Conservation (phyloP, 2,113 vertebrate genomes). For the Naja naja region DNA sequence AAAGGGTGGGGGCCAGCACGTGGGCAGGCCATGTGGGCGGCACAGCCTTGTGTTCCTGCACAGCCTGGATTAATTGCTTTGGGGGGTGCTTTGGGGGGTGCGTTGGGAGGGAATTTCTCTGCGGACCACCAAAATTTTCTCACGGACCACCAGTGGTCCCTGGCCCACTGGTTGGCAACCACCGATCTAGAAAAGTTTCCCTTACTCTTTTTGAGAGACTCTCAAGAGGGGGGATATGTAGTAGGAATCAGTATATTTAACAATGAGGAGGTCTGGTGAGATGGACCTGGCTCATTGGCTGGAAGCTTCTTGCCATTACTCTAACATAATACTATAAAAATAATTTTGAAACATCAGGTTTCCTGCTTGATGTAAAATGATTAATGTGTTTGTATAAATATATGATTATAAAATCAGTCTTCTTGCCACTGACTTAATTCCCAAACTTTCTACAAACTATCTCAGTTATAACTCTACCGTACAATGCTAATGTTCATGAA, state of each 20-base stretch:
- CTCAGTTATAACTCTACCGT: constrained; percentile 1
- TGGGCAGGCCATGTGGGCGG: too few relatives aligned
- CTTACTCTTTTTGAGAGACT: not conserved
- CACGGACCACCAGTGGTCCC: too few relatives aligned
- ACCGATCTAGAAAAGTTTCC: not conserved
- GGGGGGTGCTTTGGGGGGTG: too few relatives aligned
- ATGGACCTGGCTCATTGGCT: not conserved
- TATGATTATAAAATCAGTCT: not conserved
- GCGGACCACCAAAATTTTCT: too few relatives aligned
- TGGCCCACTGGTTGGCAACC: too few relatives aligned
- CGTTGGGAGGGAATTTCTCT: too few relatives aligned
- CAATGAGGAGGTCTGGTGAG: not conserved
- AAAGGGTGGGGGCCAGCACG: too few relatives aligned
- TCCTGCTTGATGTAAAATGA: not conserved
- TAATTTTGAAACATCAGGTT: not conserved
- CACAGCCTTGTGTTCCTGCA: too few relatives aligned
- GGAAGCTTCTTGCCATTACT: not conserved
- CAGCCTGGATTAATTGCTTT: too few relatives aligned
- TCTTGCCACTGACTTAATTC: not conserved
- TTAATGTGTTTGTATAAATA: not conserved
- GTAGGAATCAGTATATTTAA: not conserved
- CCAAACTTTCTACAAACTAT: constrained; percentile 1
- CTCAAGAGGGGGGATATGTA: not conserved
- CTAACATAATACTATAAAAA: not conserved
- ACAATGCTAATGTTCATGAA: not conserved